Evolutionary conservation across 2,113 vertebrate species (phyloP).

Genomic region (Tachysurus fulvidraco): DNA sequence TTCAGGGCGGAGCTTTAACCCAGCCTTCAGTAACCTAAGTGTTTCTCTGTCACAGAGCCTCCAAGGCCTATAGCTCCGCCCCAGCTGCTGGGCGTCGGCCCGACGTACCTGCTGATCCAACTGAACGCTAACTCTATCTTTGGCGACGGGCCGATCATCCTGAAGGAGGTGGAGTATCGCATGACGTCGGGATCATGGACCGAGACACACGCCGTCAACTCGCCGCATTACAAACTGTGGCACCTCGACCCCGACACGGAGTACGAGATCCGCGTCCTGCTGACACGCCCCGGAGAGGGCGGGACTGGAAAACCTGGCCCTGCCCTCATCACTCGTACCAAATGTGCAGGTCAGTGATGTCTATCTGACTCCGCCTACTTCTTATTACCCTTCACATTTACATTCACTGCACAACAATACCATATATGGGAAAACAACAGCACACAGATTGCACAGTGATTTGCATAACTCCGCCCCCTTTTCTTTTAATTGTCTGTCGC

Average conservation of each 20-base stretch:
- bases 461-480: not conserved
- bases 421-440: not conserved
- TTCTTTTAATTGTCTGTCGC: not conserved
- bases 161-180: conserved; percentile 96
- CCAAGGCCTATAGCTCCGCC: conserved; percentile 95
- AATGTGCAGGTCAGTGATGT: conserved; percentile 87
- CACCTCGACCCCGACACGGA: conserved; percentile 97
- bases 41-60: conserved; percentile 77
- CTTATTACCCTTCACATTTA: not conserved
- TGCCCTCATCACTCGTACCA: conserved; percentile 91
- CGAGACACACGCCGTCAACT: conserved; percentile 94
- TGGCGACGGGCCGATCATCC: conserved; percentile 94
- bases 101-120: conserved; percentile 95
- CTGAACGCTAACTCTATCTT: conserved; percentile 98
- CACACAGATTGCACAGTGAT: not conserved
- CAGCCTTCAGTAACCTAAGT: not conserved
- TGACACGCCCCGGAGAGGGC: conserved; percentile 92
- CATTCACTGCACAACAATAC: too few relatives aligned
- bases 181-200: conserved; percentile 97
- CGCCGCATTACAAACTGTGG: conserved; percentile 95
- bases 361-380: not conserved
- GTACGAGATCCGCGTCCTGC: conserved; percentile 92
- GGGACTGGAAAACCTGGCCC: conserved; percentile 92
- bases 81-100: conserved; percentile 90
- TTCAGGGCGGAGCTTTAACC: not conserved